Evolutionary conservation across 2,888 invertebrate species (phyloP).

Genomic region (Leucozona laternaria): DNA sequence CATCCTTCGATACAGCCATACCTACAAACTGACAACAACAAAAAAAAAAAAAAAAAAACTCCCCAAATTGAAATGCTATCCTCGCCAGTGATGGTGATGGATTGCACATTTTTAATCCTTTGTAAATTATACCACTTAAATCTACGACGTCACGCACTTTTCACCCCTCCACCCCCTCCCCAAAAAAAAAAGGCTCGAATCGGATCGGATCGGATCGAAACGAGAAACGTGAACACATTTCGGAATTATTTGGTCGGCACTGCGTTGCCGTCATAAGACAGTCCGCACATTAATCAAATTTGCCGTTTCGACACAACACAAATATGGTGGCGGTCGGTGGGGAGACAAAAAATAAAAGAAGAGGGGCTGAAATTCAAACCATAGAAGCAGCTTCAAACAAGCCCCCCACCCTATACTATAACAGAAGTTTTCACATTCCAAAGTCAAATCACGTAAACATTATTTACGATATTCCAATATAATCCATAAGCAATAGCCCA

Average conservation of each 20-base stretch:
- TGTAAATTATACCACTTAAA: conserved; percentile 80
- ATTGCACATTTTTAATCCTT: conserved; percentile 77
- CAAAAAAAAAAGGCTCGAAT: conserved; percentile 25
- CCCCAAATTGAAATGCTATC: conserved; percentile 73
- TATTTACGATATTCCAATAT: conserved; percentile 82
- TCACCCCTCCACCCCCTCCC: conserved; percentile 7
- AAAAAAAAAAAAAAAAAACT: background rate
- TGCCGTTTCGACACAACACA: conserved; percentile 54
- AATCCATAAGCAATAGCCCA: conserved; percentile 78
- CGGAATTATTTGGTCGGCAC: conserved; percentile 39
- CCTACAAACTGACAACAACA: background rate
- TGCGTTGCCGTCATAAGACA: conserved; percentile 71
- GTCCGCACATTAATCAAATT: conserved; percentile 74
- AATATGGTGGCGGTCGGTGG: conserved; percentile 25
- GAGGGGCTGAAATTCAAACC: conserved; percentile 10
- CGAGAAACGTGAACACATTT: conserved; percentile 71
- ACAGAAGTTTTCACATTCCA: conserved; percentile 54
- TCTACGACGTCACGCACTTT: conserved; percentile 77
- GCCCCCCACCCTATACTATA: background rate
- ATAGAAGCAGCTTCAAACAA: conserved; percentile 31
- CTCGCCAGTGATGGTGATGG: conserved; percentile 75
- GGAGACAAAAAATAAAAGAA: conserved; percentile 16
- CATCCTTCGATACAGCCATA: background rate
- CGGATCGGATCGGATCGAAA: conserved; percentile 30
- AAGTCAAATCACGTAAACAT: conserved; percentile 80